A percentile compares a stretch with the other conserved stretches of the same genome.
Evolutionary conservation across 2,888 invertebrate genomes (phyloP).

Genomic region (Paralinhomoeus sp.): DNA sequence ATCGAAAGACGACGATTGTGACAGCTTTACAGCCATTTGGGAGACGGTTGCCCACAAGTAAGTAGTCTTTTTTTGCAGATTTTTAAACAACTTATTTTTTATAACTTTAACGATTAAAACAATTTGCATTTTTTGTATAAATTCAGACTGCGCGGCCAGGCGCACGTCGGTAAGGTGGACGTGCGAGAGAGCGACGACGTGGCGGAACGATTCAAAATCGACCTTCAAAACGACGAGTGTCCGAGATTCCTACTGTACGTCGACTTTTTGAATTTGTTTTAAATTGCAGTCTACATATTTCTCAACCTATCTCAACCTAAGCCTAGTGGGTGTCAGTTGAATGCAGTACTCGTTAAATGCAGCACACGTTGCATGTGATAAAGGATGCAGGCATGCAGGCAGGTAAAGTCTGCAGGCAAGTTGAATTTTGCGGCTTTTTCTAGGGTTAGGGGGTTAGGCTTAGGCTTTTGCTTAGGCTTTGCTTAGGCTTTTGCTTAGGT

Average conservation of each 20-base stretch:
- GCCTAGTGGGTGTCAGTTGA: too few species aligned
- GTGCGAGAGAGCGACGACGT: constrained; percentile 22
- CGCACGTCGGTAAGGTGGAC: constrained; percentile 23
- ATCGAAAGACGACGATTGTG: constrained; percentile 19
- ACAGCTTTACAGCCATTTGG: constrained; percentile 21
- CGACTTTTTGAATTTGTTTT: too few species aligned
- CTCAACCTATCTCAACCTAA: too few species aligned
- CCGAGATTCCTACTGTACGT: constrained; percentile 21
- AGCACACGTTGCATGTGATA: background rate
- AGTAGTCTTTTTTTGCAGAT: background rate
- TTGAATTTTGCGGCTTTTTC: too few species aligned
- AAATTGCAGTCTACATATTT: too few species aligned
- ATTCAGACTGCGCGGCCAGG: constrained; percentile 20
- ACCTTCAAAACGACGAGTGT: constrained; percentile 20
- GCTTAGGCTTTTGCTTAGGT: too few species aligned
- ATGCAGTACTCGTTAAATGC: too few species aligned
- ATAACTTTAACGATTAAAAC: background rate
- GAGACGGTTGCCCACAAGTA: constrained; percentile 25
- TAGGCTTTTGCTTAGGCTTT: too few species aligned
- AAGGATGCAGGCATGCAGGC: too few species aligned
- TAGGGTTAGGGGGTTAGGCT: too few species aligned
- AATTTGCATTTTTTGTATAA: background rate
- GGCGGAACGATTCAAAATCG: constrained; percentile 22
- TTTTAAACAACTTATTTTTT: background rate
- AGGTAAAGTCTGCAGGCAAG: too few species aligned